Conservation (phyloP, 1,140 invertebrate species). For the Listronotus oregonensis region DNA sequence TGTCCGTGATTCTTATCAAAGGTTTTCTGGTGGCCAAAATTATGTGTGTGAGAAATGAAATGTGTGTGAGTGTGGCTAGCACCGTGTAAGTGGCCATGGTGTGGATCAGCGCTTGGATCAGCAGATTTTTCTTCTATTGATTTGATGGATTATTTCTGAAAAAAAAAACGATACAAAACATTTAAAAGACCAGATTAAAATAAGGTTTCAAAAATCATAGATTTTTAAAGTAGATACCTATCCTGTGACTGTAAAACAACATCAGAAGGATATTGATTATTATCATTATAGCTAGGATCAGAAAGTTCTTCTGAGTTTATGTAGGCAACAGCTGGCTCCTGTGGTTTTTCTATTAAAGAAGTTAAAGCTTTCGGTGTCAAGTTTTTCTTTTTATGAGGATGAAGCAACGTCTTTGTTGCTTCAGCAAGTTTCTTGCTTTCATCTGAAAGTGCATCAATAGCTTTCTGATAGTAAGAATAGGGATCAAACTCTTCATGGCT, state of each 20-base stretch:
- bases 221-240: too few relatives aligned
- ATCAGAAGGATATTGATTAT: too few relatives aligned
- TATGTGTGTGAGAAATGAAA: neutral
- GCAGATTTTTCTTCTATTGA: conserved; percentile 17
- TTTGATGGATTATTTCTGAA: neutral
- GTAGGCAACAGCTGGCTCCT: too few relatives aligned
- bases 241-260: too few relatives aligned
- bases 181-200: too few relatives aligned
- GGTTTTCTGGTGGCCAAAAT: neutral
- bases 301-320: too few relatives aligned
- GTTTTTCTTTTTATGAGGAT: too few relatives aligned
- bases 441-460: conserved; percentile 3
- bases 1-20: neutral
- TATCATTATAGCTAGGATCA: too few relatives aligned
- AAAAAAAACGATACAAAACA: neutral
- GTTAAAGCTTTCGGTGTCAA: too few relatives aligned
- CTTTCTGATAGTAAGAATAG: conserved; percentile 13
- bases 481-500: neutral
- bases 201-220: too few relatives aligned
- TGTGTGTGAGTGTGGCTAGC: conserved; percentile 17
- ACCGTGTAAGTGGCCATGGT: conserved; percentile 5
- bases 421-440: conserved; percentile 11
- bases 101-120: neutral
- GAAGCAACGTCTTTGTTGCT: neutral
- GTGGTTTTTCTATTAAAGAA: too few relatives aligned